These are phyloP conservation scores for Scaptomyza caliginosa DNA, from an alignment of 2,888 invertebrate genomes.

Conservation along the genomic window DNA sequence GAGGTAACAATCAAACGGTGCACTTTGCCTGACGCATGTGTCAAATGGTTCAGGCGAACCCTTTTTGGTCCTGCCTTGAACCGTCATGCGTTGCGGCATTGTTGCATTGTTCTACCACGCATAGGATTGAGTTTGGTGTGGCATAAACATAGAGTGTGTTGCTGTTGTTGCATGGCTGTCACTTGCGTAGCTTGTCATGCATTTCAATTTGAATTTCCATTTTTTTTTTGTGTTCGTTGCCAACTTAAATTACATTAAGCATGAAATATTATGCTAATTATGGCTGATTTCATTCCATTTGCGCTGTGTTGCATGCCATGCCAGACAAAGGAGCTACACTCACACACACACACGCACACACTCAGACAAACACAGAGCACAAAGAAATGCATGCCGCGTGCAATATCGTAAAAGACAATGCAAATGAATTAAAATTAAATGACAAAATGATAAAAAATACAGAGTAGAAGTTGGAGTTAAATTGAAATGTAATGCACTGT, in stretches of 20 bases:
- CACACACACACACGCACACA: not conserved
- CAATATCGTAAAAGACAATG: slow-evolving; percentile 69
- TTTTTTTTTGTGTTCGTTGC: slow-evolving; percentile 39
- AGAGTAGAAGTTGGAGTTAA: slow-evolving; percentile 34
- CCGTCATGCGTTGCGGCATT: not conserved
- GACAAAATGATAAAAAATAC: slow-evolving; percentile 36
- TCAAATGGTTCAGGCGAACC: slow-evolving; percentile 49
- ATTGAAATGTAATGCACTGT: slow-evolving; percentile 75
- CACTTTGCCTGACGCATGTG: slow-evolving; percentile 71
- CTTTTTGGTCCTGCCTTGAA: slow-evolving; percentile 18
- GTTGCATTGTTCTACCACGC: slow-evolving; percentile 22
- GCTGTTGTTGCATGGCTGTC: slow-evolving; percentile 67
- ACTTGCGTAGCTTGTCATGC: slow-evolving; percentile 54
- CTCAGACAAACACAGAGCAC: not conserved
- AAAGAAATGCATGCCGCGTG: slow-evolving; percentile 21
- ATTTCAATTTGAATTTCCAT: slow-evolving; percentile 22
- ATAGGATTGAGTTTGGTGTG: slow-evolving; percentile 4
- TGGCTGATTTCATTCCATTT: slow-evolving; percentile 71
- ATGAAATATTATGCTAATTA: slow-evolving; percentile 80
- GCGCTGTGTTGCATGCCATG: slow-evolving; percentile 30
- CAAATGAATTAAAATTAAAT: slow-evolving; percentile 80
- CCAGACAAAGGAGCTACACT: slow-evolving; percentile 31
- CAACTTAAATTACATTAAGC: slow-evolving; percentile 79
- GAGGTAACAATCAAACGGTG: slow-evolving; percentile 61
- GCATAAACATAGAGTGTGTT: slow-evolving; percentile 8